Evolutionary conservation across 2,888 invertebrate genomes (phyloP).

Genomic region (Temnothorax unifasciatus): DNA sequence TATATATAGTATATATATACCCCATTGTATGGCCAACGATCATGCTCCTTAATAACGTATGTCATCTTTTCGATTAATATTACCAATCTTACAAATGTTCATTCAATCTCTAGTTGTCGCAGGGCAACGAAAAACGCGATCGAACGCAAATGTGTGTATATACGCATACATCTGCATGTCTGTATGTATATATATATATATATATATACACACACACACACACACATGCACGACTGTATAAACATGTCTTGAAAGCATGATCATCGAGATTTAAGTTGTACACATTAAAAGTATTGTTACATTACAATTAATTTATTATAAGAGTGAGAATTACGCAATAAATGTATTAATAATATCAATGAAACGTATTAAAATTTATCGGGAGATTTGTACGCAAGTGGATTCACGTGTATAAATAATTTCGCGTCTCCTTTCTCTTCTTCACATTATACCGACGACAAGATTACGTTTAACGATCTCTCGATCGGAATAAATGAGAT

Average conservation of each 20-base stretch:
- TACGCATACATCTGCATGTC: conserved; percentile 28
- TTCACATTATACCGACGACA: background rate
- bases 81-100: conserved; percentile 75
- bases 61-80: conserved; percentile 71
- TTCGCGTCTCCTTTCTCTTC: background rate
- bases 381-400: conserved; percentile 76
- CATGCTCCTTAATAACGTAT: conserved; percentile 83
- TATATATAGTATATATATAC: conserved; percentile 79
- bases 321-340: conserved; percentile 71
- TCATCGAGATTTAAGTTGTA: conserved; percentile 74
- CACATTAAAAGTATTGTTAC: conserved; percentile 59
- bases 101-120: conserved; percentile 28
- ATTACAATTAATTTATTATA: conserved; percentile 74
- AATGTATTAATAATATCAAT: conserved; percentile 74
- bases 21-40: conserved; percentile 86
- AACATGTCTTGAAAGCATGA: conserved; percentile 72
- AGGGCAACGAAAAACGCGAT: conserved; percentile 26
- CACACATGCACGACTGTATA: conserved; percentile 13
- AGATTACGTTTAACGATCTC: background rate
- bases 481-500: background rate
- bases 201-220: conserved; percentile 36
- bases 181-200: conserved; percentile 7
- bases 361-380: conserved; percentile 78
- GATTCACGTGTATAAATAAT: background rate
- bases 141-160: conserved; percentile 13